These are phyloP conservation scores for Rhodophaea formosa DNA, from an alignment of 2,888 invertebrate genomes.

Conservation along the genomic window DNA sequence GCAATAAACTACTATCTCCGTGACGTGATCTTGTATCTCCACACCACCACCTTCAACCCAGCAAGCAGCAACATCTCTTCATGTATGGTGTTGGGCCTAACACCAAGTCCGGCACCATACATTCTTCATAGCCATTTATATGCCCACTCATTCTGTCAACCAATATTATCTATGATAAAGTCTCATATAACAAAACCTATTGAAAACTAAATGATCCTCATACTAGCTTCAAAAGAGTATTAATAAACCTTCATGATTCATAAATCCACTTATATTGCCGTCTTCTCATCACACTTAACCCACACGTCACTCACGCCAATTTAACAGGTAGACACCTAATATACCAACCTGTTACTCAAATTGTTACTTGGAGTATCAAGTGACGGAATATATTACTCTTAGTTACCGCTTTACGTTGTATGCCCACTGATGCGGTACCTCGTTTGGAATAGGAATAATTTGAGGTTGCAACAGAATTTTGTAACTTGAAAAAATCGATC, in stretches of 20 bases:
- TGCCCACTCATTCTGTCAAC: too few species aligned
- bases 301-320: background rate
- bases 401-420: background rate
- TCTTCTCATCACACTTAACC: constrained; percentile 2
- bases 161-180: too few species aligned
- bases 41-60: too few species aligned
- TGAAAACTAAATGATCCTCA: background rate
- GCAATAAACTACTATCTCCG: too few species aligned
- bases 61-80: too few species aligned
- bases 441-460: too few species aligned
- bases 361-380: background rate
- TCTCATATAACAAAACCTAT: background rate
- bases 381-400: background rate
- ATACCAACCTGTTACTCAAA: background rate
- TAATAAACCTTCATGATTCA: background rate
- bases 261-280: background rate
- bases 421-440: background rate
- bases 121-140: too few species aligned
- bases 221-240: background rate
- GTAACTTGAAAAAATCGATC: too few species aligned
- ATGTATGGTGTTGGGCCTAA: too few species aligned
- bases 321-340: background rate
- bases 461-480: too few species aligned
- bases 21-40: too few species aligned
- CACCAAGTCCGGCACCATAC: too few species aligned